Conservation (phyloP, 2,888 invertebrate species). For the Drosophila kanekoi region DNA sequence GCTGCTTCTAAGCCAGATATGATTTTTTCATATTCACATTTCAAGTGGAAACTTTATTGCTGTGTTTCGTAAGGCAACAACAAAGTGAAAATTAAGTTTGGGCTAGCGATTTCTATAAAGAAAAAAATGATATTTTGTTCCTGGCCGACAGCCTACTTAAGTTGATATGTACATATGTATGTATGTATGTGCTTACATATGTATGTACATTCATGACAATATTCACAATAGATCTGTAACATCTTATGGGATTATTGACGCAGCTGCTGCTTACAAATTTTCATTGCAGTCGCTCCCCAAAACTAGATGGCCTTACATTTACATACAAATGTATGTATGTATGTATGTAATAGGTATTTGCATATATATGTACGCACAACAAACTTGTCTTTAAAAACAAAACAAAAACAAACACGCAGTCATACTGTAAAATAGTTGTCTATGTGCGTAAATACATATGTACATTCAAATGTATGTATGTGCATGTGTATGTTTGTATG, state of each 20-base stretch:
- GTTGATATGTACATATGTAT: not conserved
- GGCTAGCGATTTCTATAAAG: not conserved
- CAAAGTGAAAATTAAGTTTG: not conserved
- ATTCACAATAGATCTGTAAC: constrained; percentile 14
- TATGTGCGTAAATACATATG: constrained; percentile 15
- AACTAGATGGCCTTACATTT: constrained; percentile 36
- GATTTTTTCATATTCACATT: not conserved
- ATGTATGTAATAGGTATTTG: no score
- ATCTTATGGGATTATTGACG: constrained; percentile 1
- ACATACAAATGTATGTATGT: not conserved
- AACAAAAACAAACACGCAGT: constrained; percentile 12
- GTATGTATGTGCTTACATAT: not conserved
- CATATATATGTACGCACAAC: constrained; percentile 16
- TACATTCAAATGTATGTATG: constrained; percentile 4
- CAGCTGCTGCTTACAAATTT: constrained; percentile 2
- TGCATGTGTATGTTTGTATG: not conserved
- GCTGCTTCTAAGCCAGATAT: not conserved
- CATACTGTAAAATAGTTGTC: constrained; percentile 15
- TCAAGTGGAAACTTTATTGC: not conserved
- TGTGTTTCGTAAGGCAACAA: no score
- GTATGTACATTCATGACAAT: not conserved
- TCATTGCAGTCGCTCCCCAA: constrained; percentile 17
- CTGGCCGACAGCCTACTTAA: not conserved
- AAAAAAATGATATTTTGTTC: not conserved
- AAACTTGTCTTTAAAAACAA: constrained; percentile 32